Evolutionary conservation across 2,888 invertebrate species (phyloP), one percentile per base, ranked within the genome.

Genomic region (Drosophila bunnanda): DNA sequence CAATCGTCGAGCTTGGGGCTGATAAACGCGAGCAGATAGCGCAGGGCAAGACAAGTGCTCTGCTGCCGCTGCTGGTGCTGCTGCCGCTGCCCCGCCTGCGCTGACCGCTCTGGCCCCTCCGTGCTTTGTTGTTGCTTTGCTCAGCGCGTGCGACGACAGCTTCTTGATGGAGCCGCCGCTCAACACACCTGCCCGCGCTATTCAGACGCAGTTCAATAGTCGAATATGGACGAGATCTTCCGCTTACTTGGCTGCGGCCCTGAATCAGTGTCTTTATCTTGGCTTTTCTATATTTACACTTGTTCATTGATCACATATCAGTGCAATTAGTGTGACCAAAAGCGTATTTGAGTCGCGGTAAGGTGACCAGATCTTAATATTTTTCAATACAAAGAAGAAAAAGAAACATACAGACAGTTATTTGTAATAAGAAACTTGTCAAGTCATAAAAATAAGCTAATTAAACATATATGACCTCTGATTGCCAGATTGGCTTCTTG

Each of bases 11-110:
- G 20, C 56, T 32, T 32, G 22, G 17, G 8, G 43, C 67, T 67
- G 67, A 67, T 67, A 67, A 65, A 64, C 41, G 34, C 64, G 28
- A 65, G 66, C 65, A 36, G 65, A 65, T 65, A 65, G 64, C 50
- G 34, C 50, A 41, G 64, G 64, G 65, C 64, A 34, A 48, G 34
- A 58, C 52, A 65, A 65, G 65, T 65, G 64, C 25, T 36, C 28
- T 9, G 8, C n/a, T 8, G 55, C 30, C n/a, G 44, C 12, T 2
- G 22, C 15, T 20, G 53, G 25, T 25, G 9, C 44, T 15, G 13
- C 15, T 15, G 32, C 15, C 15, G 36, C 43, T 44, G 8, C 22
- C 15, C 36, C 20, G 59, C 32, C 25, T 9, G 48, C n/a, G 36
- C 58, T 28, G 53, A 25, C 36, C 36, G 58, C 52, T 38, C 39